Percentiles rank a stretch among this genome's conserved stretches.
Conservation (phyloP, 2,888 invertebrate species). For the Harmothoe impar region DNA sequence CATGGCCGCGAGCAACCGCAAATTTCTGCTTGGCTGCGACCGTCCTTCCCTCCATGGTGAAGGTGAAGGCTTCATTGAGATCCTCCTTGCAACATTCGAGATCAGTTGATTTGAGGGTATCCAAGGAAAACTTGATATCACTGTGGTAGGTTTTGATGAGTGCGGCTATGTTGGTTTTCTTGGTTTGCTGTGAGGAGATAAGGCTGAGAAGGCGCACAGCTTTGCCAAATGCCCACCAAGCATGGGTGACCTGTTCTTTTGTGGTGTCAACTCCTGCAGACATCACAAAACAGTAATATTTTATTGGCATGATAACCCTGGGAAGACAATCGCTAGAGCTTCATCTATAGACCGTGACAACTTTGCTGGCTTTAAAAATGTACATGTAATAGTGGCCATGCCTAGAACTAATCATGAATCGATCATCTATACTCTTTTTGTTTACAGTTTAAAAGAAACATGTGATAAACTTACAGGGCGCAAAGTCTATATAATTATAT, state of each 20-base stretch:
- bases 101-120: neutral
- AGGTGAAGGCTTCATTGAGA: neutral
- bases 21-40: neutral
- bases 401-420: too few species aligned
- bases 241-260: neutral
- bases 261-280: neutral
- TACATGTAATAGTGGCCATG: too few species aligned
- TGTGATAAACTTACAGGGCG: too few species aligned
- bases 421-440: too few species aligned
- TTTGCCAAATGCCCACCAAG: slow-evolving; percentile 20
- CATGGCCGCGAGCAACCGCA: neutral
- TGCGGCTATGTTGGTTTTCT: neutral
- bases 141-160: neutral
- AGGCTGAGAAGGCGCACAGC: neutral
- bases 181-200: neutral
- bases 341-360: too few species aligned
- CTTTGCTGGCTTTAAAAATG: too few species aligned
- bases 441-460: too few species aligned
- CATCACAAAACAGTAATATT: too few species aligned
- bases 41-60: neutral
- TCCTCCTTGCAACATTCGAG: neutral
- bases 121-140: neutral
- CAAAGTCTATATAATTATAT: too few species aligned
- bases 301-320: too few species aligned
- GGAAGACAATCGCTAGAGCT: too few species aligned